Percentiles rank a stretch among this genome's conserved stretches.
phyloP scores from a whole-genome alignment of 2,113 vertebrate species.

The human (Homo sapiens) region GRCh38 chr13:112929001-112929500 shows the following conservation, averaged over 20 bases:
- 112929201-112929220: background rate
- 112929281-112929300: background rate
- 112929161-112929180: background rate
- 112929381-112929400: background rate
- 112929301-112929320: background rate
- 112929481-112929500: background rate
- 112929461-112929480: background rate
- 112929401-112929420: background rate
- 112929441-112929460: background rate
- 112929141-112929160: background rate
- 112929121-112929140: background rate
- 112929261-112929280: background rate
- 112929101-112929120: background rate
- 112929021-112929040: background rate
- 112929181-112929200: background rate
- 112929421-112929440: background rate
- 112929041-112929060: fast-evolving
- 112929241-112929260: background rate
- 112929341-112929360: background rate
- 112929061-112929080: background rate
- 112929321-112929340: fast-evolving
- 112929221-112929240: background rate
- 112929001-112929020: background rate
- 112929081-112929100: background rate
- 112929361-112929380: background rate